Evolutionary conservation across 2,797 vertebrate genomes (phyloP).

Genomic region (Valencia hispanica): DNA sequence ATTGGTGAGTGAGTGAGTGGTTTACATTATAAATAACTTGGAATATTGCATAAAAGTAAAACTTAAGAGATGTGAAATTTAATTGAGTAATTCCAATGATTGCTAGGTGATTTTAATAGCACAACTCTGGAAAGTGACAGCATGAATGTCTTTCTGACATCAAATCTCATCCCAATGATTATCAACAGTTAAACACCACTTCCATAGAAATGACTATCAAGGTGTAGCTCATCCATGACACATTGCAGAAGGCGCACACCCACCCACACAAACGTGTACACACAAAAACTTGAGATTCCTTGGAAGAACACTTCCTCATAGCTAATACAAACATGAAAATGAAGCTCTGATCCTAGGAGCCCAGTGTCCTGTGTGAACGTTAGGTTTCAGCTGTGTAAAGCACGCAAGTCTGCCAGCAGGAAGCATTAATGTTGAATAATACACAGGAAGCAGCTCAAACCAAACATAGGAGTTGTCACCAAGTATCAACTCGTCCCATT

Average conservation of each 20-base stretch:
- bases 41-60: neutral
- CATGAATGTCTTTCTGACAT: neutral
- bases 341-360: neutral
- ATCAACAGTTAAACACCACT: neutral
- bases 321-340: neutral
- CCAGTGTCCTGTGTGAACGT: slow-evolving; percentile 5
- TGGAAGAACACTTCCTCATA: slow-evolving; percentile 22
- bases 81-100: neutral
- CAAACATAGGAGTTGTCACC: neutral
- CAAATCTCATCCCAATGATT: neutral
- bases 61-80: neutral
- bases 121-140: neutral
- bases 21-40: neutral
- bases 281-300: slow-evolving; percentile 19
- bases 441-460: neutral
- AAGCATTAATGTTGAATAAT: neutral
- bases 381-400: slow-evolving; percentile 17
- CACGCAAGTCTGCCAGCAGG: slow-evolving; percentile 6
- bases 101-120: neutral
- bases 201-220: slow-evolving; percentile 11
- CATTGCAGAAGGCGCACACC: neutral
- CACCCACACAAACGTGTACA: neutral
- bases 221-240: neutral
- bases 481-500: slow-evolving; percentile 8
- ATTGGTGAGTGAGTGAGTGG: too few species aligned